phyloP scores from a whole-genome alignment of 2,797 vertebrate species.

The Hoplostethus mediterraneus region DNA sequence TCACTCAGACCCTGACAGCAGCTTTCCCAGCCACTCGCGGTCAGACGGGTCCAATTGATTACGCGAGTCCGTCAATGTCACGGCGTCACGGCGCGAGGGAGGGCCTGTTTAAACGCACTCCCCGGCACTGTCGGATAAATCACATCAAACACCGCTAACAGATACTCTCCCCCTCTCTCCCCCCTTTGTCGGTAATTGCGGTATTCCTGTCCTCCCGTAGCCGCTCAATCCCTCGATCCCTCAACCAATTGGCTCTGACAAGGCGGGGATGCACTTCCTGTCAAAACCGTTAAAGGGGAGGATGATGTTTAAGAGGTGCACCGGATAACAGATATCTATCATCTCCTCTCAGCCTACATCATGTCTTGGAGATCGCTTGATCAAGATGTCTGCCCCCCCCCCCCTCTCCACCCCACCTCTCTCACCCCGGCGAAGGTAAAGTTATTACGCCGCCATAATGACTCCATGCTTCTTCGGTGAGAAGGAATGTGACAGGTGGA shows the following conservation, averaged over 20 bases:
- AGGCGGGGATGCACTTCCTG: slow-evolving; percentile 84
- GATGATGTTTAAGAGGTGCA: slow-evolving; percentile 78
- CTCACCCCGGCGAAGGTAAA: slow-evolving; percentile 56
- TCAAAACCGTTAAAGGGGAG: slow-evolving; percentile 81
- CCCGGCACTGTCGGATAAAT: slow-evolving; percentile 89
- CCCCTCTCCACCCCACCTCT: slow-evolving; percentile 2
- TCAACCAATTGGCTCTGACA: slow-evolving; percentile 87
- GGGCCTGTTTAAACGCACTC: slow-evolving; percentile 86
- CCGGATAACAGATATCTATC: slow-evolving; percentile 87
- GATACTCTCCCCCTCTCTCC: slow-evolving; percentile 69
- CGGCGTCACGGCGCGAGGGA: slow-evolving; percentile 78
- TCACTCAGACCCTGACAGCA: slow-evolving; percentile 81
- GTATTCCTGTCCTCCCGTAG: slow-evolving; percentile 83
- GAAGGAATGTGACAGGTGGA: slow-evolving; percentile 75
- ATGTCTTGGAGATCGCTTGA: slow-evolving; percentile 71
- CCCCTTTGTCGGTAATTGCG: slow-evolving; percentile 93
- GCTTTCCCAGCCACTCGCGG: slow-evolving; percentile 82
- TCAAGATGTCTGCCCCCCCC: slow-evolving; percentile 68
- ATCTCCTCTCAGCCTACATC: slow-evolving; percentile 66
- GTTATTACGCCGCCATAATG: slow-evolving; percentile 72
- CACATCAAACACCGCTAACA: slow-evolving; percentile 90
- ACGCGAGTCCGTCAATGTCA: slow-evolving; percentile 93
- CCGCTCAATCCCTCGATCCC: slow-evolving; percentile 83
- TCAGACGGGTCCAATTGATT: slow-evolving; percentile 91
- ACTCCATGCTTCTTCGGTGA: slow-evolving; percentile 61